These are phyloP conservation scores for Cotesia congregata DNA, from an alignment of 2,888 invertebrate genomes.

Conservation along the genomic window DNA sequence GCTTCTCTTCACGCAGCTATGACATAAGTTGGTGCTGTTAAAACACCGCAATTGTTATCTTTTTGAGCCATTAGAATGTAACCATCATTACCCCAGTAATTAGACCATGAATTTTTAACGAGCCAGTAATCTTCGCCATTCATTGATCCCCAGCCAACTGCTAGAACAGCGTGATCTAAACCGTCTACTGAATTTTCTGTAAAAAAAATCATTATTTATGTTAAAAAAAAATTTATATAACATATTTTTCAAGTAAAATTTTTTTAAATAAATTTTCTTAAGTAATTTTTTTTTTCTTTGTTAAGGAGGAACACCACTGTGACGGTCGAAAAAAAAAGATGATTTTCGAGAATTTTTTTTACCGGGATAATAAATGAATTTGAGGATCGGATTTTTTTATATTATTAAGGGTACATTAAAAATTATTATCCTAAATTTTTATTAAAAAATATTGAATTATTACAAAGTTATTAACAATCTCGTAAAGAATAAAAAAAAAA, in stretches of 20 bases:
- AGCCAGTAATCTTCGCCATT: slow-evolving; percentile 92
- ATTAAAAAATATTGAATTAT: too few species aligned
- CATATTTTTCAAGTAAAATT: too few species aligned
- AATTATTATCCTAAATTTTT: too few species aligned
- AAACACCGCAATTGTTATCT: slow-evolving; percentile 95
- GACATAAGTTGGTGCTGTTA: slow-evolving; percentile 87
- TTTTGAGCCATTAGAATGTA: slow-evolving; percentile 92
- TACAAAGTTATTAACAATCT: too few species aligned
- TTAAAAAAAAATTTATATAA: too few species aligned
- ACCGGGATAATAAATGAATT: too few species aligned
- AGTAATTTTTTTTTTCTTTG: too few species aligned
- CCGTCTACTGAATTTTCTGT: slow-evolving; percentile 83
- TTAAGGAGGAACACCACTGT: neutral
- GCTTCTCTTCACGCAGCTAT: slow-evolving; percentile 52
- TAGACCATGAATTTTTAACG: slow-evolving; percentile 97
- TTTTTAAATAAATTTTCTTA: too few species aligned
- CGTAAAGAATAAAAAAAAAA: too few species aligned
- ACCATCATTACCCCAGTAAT: slow-evolving; percentile 97
- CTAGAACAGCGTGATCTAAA: slow-evolving; percentile 93
- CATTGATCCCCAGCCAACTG: slow-evolving; percentile 90
- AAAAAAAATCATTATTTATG: slow-evolving; percentile 43
- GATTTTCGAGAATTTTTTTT: neutral
- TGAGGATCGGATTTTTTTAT: too few species aligned
- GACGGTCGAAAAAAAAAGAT: neutral
- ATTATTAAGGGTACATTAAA: too few species aligned